Percentiles rank a stretch among this genome's conserved stretches.
Conservation (phyloP, 1,140 invertebrate species). For the Spodoptera litura region DNA sequence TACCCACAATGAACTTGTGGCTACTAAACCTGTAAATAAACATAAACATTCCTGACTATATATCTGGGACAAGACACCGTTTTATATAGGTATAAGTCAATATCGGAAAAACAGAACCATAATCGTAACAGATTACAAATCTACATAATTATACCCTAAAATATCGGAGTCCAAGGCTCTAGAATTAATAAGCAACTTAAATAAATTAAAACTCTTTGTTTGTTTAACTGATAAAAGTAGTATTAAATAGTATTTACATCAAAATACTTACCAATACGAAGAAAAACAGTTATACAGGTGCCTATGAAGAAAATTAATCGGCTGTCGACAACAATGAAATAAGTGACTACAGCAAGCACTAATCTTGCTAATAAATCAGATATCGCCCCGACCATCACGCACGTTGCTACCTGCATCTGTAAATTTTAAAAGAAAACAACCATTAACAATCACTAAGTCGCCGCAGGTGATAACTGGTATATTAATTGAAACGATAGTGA, state of each 20-base stretch:
- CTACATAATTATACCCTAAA: background rate
- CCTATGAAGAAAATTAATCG: constrained; percentile 74
- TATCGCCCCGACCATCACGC: constrained; percentile 79
- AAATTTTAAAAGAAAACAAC: constrained; percentile 47
- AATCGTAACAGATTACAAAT: constrained; percentile 3
- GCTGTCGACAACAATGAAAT: constrained; percentile 76
- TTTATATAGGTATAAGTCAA: background rate
- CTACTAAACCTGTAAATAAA: constrained; percentile 69
- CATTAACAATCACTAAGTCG: background rate
- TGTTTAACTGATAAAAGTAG: background rate
- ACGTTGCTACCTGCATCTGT: constrained; percentile 80
- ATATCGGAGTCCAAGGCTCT: background rate
- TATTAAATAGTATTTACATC: background rate
- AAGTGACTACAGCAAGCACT: constrained; percentile 73
- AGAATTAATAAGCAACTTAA: background rate
- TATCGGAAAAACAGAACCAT: background rate
- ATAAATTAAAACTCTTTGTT: background rate
- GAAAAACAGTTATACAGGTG: constrained; percentile 72
- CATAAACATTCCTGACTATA: background rate
- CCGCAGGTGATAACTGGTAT: too few species aligned
- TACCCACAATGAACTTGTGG: constrained; percentile 68
- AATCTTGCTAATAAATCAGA: constrained; percentile 76
- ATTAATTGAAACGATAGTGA: too few species aligned
- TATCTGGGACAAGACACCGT: too few species aligned
- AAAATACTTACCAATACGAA: constrained; percentile 71